Evolutionary conservation across 2,888 invertebrate genomes (phyloP).

Genomic region (Heterodera filipjevi): DNA sequence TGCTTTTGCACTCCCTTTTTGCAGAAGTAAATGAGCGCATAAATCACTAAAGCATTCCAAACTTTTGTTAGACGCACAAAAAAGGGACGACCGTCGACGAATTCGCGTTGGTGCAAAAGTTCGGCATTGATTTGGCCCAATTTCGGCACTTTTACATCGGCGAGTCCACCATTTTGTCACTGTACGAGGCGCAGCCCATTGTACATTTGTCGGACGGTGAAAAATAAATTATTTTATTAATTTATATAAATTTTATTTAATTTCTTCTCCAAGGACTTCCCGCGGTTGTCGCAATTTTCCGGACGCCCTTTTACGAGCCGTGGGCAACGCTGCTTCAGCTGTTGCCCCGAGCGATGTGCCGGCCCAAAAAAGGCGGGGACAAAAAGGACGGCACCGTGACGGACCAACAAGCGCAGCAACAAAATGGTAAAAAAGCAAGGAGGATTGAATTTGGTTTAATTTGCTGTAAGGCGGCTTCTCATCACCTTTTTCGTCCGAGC

Average conservation of each 20-base stretch:
- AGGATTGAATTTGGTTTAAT: background rate
- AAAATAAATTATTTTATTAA: background rate
- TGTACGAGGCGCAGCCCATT: constrained; percentile 59
- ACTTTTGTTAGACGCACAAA: constrained; percentile 27
- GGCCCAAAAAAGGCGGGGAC: background rate
- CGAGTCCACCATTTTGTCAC: constrained; percentile 55
- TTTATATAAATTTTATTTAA: background rate
- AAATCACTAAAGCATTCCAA: background rate
- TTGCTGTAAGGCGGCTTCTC: constrained; percentile 1
- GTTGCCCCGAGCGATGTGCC: constrained; percentile 27
- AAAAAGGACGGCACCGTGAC: background rate
- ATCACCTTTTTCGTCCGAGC: background rate
- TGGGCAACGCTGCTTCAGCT: constrained; percentile 35
- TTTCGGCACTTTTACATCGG: constrained; percentile 59
- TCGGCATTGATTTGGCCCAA: constrained; percentile 50
- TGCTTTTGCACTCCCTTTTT: constrained; percentile 75
- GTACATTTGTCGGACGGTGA: constrained; percentile 45
- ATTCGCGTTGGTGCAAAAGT: constrained; percentile 49
- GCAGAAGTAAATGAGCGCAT: constrained; percentile 41
- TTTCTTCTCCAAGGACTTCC: constrained; percentile 29
- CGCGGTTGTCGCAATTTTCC: constrained; percentile 38
- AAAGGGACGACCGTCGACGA: constrained; percentile 49
- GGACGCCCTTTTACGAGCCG: constrained; percentile 42
- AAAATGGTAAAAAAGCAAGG: background rate
- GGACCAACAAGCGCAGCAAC: background rate